Conservation (phyloP, 2,888 invertebrate genomes). For the Tetranychus piercei region DNA sequence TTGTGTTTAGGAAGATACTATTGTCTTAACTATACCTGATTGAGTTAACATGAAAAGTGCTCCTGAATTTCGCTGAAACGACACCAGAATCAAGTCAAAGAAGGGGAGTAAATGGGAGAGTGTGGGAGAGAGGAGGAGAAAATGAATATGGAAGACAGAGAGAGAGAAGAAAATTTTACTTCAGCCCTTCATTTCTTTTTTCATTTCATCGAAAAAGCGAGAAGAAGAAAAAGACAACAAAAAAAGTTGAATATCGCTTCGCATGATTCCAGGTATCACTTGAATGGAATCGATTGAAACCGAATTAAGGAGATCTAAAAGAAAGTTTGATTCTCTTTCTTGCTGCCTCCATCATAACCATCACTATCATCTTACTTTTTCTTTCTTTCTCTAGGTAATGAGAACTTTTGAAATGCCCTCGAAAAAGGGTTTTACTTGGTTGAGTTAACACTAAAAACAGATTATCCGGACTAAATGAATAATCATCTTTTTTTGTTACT, state of each 20-base stretch:
- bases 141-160: not conserved
- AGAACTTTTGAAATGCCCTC: not conserved
- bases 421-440: not conserved
- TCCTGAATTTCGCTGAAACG: not conserved
- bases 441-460: not conserved
- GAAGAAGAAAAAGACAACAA: not conserved
- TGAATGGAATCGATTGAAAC: not conserved
- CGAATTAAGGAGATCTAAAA: not conserved
- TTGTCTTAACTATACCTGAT: not conserved
- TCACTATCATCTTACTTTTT: not conserved
- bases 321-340: constrained; percentile 1
- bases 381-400: constrained; percentile 4
- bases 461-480: not conserved
- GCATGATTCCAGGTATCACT: not conserved
- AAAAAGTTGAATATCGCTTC: not conserved
- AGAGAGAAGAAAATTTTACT: not conserved
- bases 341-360: not conserved
- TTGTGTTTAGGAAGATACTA: not conserved
- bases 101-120: not conserved
- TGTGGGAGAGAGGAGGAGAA: not conserved
- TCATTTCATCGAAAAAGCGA: not conserved
- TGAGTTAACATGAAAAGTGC: not conserved
- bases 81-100: not conserved
- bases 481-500: not conserved
- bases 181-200: not conserved